phyloP scores from a whole-genome alignment of 2,797 vertebrate genomes.

The Uromys caudimaculatus region DNA sequence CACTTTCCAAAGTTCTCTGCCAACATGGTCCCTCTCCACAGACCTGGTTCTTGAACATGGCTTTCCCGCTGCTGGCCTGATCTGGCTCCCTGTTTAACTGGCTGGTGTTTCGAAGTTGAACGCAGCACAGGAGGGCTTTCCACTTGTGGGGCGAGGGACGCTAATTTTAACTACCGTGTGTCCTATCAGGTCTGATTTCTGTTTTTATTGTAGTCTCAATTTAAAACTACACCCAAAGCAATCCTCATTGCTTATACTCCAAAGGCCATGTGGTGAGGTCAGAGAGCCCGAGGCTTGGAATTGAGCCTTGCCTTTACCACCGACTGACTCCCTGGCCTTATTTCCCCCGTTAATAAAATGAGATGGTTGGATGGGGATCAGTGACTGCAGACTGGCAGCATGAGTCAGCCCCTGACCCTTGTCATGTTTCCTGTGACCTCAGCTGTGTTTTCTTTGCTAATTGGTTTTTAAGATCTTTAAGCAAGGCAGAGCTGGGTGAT shows the following conservation, averaged over 20 bases:
- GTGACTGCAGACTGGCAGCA: neutral
- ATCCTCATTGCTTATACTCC: neutral
- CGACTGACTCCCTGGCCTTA: constrained; percentile 37
- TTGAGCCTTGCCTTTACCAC: neutral
- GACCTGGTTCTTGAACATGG: neutral
- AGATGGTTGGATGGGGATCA: neutral
- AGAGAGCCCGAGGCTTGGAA: neutral
- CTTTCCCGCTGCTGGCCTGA: neutral
- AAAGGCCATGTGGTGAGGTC: neutral
- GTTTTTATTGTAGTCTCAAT: constrained; percentile 48
- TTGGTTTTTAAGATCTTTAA: constrained; percentile 54
- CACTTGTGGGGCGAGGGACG: neutral
- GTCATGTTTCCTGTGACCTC: constrained; percentile 50
- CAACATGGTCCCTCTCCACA: neutral
- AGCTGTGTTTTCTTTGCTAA: constrained; percentile 57
- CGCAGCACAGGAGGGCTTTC: neutral
- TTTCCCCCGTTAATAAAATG: constrained; percentile 25
- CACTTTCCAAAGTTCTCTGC: neutral
- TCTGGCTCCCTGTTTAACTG: neutral
- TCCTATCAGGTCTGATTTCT: constrained; percentile 15
- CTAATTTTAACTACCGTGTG: constrained; percentile 46
- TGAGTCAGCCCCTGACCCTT: neutral
- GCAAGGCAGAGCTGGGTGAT: neutral
- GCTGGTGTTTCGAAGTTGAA: neutral
- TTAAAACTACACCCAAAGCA: constrained; percentile 57